Evolutionary conservation across 2,888 invertebrate genomes (phyloP).

Genomic region (Carcina quercana): DNA sequence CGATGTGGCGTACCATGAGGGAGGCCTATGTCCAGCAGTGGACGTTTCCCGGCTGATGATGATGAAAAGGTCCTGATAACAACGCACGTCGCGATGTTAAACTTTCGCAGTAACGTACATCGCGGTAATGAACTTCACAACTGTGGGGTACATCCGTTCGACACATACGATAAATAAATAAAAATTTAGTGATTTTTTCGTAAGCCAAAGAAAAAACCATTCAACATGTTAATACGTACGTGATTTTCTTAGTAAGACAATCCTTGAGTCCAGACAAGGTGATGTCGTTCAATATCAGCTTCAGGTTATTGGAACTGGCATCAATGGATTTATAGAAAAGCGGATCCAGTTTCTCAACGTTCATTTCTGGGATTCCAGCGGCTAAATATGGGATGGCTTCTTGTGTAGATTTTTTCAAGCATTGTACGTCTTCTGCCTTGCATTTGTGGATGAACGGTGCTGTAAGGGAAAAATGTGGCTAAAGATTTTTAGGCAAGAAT

Average conservation of each 20-base stretch:
- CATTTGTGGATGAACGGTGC: slow-evolving; percentile 38
- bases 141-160: no score
- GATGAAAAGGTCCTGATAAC: no score
- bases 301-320: slow-evolving; percentile 31
- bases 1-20: no score
- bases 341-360: slow-evolving; percentile 36
- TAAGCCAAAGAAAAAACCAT: no score
- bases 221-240: slow-evolving; percentile 35
- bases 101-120: no score
- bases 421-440: slow-evolving; percentile 34
- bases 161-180: no score
- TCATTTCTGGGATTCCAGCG: slow-evolving; percentile 32
- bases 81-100: no score
- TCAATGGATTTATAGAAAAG: slow-evolving; percentile 31
- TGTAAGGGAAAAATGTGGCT: slow-evolving; percentile 12
- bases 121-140: no score
- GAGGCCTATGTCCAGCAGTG: no score
- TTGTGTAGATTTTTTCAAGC: slow-evolving; percentile 30
- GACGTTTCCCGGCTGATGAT: no score
- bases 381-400: slow-evolving; percentile 26
- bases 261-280: slow-evolving; percentile 31
- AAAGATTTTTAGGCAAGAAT: no score
- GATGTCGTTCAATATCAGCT: slow-evolving; percentile 29
- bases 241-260: slow-evolving; percentile 31
- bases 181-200: no score